Percentiles rank a stretch among this genome's conserved stretches.
Evolutionary conservation across 2,797 vertebrate genomes (phyloP).

Genomic region (Anguilla anguilla): DNA sequence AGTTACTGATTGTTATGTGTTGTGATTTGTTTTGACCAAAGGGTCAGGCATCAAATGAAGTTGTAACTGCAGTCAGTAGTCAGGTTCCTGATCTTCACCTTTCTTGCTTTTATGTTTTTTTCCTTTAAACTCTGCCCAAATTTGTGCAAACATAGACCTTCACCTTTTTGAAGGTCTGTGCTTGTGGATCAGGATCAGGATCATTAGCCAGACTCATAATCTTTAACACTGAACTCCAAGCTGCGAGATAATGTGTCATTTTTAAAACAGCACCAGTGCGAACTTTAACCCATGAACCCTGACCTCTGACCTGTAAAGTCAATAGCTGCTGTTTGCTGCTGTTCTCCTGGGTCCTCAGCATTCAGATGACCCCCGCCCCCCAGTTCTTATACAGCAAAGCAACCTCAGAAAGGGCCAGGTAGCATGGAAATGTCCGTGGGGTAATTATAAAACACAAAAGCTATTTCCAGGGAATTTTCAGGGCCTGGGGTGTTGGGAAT

Average conservation of each 20-base stretch:
- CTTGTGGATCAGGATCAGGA: background rate
- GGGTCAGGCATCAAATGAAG: background rate
- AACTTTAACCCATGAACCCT: background rate
- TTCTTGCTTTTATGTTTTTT: background rate
- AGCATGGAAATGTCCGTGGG: slow-evolving; percentile 9
- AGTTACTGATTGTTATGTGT: background rate
- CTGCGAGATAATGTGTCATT: background rate
- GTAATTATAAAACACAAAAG: slow-evolving; percentile 8
- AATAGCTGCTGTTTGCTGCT: background rate
- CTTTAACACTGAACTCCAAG: too few relatives aligned
- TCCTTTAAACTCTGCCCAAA: background rate
- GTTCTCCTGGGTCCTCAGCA: background rate
- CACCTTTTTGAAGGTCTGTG: background rate
- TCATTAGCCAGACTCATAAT: background rate
- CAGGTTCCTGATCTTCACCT: background rate
- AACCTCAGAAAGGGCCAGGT: background rate
- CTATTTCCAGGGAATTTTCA: slow-evolving; percentile 1
- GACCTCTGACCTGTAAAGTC: background rate
- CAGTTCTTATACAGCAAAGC: background rate
- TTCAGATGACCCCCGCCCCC: background rate
- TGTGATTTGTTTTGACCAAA: background rate
- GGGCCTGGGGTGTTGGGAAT: background rate
- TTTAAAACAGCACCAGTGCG: background rate
- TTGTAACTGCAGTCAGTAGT: background rate
- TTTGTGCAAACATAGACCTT: background rate